A percentile compares a stretch with the other conserved stretches of the same genome.
These are phyloP conservation scores for Glareola pratincola DNA, from an alignment of 2,113 vertebrate genomes.

Conservation along the genomic window DNA sequence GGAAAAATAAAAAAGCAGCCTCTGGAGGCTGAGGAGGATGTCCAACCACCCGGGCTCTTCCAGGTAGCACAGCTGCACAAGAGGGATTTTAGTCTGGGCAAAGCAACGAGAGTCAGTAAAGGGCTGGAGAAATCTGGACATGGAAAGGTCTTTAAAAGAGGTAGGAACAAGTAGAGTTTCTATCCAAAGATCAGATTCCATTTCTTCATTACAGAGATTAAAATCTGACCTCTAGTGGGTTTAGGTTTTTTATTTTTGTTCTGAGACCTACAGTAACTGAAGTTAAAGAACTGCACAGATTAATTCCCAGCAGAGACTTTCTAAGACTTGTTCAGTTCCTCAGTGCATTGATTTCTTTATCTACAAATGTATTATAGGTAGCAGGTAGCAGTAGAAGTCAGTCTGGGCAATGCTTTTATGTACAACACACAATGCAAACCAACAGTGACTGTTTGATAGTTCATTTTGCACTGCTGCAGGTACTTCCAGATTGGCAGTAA, in stretches of 20 bases:
- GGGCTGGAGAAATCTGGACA: background rate
- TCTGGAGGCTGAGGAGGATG: background rate
- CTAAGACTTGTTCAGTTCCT: background rate
- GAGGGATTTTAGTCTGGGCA: background rate
- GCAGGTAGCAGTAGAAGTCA: background rate
- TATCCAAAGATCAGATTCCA: background rate
- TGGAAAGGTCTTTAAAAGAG: background rate
- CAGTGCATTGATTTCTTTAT: background rate
- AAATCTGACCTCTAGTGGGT: background rate
- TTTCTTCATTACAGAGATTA: conserved; percentile 1
- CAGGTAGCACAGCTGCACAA: background rate
- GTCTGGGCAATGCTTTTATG: background rate
- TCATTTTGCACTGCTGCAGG: background rate
- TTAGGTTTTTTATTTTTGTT: background rate
- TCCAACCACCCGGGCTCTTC: background rate
- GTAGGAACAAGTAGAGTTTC: background rate
- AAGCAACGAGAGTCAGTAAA: background rate
- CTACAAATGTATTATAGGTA: background rate
- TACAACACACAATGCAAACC: background rate
- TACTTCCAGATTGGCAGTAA: background rate
- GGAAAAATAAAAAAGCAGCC: background rate
- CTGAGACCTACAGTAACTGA: background rate
- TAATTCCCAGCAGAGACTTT: background rate
- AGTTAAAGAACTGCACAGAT: background rate
- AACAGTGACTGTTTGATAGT: background rate